Evolutionary conservation across 2,888 invertebrate genomes (phyloP), one percentile per base, ranked within the genome.

Genomic region (Drosophila leonis): DNA sequence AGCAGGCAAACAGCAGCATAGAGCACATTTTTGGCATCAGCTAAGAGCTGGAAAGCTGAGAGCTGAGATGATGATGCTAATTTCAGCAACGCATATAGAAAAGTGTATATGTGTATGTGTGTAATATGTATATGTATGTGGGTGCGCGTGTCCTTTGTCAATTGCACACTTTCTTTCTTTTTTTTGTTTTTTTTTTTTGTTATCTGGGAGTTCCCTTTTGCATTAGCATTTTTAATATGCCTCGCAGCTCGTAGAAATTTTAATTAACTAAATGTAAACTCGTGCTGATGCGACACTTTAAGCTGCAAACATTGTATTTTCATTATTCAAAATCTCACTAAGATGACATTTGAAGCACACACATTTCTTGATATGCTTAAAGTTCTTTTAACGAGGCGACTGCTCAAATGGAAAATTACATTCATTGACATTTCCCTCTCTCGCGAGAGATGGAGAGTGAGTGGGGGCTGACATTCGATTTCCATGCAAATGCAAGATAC

Each of bases 221-320:
- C 24, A 37, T 54, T 72, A 59, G 64, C 64, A 42, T 65, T 64
- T 65, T 65, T 27, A 55, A 65, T 65, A 44, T 39, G 10, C 5
- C 61, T 56, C 70, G 52, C 55, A 52, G 54, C 55, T 72, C n/a
- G 48, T 27, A 52, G 27, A 65, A 82, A 75, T 78, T 83, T 86
- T 61, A 82, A 85, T 88, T 88, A 88, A 75, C 72, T 71, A 62
- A 78, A 86, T 78, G 85, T 78, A 88, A 86, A 74, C 83, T 72
- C 66, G 57, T 63, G 65, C 86, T 65, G 55, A 72, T 74, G 61
- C 68, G 68, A 52, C 65, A 73, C 63, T 70, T 49, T 77, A 82
- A 70, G 68, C 46, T 62, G 75, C 72, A 61, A 61, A 65, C 20
- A 35, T 52, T 54, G 62, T 51, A 51, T 75, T 59, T 61, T 51